phyloP scores from a whole-genome alignment of 2,113 vertebrate genomes.

The Edolisoma coerulescens region DNA sequence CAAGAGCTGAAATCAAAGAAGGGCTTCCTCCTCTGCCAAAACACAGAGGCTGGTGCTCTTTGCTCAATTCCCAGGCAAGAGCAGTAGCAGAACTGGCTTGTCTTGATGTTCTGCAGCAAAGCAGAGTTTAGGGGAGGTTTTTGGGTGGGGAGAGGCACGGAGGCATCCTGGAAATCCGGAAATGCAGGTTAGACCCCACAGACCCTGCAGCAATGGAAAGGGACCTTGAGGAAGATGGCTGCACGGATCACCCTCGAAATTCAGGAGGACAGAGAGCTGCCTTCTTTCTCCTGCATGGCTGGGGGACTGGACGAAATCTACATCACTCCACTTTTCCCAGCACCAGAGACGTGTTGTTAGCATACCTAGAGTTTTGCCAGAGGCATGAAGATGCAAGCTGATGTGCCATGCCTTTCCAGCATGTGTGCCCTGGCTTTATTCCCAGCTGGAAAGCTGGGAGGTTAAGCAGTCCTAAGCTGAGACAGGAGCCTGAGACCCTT shows the following conservation, averaged over 20 bases:
- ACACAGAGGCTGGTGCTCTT: background rate
- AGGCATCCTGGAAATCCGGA: slow-evolving; percentile 39
- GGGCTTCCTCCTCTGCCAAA: background rate
- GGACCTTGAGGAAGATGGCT: background rate
- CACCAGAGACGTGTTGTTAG: accelerated
- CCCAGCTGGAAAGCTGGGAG: background rate
- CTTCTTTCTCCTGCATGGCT: background rate
- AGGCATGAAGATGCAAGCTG: background rate
- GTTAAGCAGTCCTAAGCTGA: background rate
- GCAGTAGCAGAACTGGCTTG: slow-evolving; percentile 23
- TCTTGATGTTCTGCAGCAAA: background rate
- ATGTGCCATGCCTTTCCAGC: background rate
- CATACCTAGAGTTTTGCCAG: background rate
- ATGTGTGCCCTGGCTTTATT: background rate
- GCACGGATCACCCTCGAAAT: accelerated
- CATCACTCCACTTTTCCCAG: background rate
- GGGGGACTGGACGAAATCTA: background rate
- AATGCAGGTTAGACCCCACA: slow-evolving; percentile 12
- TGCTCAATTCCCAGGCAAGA: background rate
- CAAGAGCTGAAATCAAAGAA: background rate
- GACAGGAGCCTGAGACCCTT: background rate
- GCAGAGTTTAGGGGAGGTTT: background rate
- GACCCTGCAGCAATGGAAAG: background rate
- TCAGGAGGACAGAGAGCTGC: background rate
- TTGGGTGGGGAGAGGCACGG: background rate